Evolutionary conservation across 2,888 invertebrate genomes (phyloP), one percentile per base, ranked within the genome.

Genomic region (Sarcophaga caerulescens): DNA sequence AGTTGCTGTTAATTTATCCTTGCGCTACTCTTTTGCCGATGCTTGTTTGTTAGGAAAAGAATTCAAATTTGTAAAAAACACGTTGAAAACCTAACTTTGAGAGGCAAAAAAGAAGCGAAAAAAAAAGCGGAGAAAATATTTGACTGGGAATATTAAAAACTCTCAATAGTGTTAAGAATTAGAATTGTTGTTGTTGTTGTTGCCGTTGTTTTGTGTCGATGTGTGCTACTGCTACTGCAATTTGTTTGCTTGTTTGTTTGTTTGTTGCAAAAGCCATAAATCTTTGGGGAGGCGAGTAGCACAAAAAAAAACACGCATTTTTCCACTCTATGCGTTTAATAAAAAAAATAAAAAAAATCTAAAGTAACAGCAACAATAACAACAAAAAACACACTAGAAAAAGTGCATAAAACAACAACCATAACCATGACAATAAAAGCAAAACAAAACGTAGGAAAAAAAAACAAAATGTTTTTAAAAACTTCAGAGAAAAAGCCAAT

Each of bases 401-500:
- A 23, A 44, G 44, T 12, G 68, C 21, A 14, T 52, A 14, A 17
- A 52, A 52, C 52, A 52, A 52, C 14, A 52, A 52, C 4, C 17
- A 52, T 17, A 52, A 14, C 17, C 52, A 52, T 14, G 52, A 17
- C 52, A 52, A 52, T 12, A 52, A 52, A 52, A 52, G 12, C 14
- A 25, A 47, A 57, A 19, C 75, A 35, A 35, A 35, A 10, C 8
- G 2, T 35, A 10, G 35, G 12, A 59, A 75, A 21, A 57, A 10
- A 60, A 14, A 52, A 70, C 45, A 70, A 60, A 14, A 14, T 52
- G 4, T 52, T 52, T 52, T 52, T 0, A 17, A 14, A 52, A 63
- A 81, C 78, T 81, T 52, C 74, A 65, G 59, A 59, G 59, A n/a
- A 68, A 83, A 82, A 79, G 85, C 82, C 82, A 85, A 82, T 85